A percentile compares a stretch with the other conserved stretches of the same genome.
Conservation (phyloP, 2,113 vertebrate species). For the Lagopus leucura region DNA sequence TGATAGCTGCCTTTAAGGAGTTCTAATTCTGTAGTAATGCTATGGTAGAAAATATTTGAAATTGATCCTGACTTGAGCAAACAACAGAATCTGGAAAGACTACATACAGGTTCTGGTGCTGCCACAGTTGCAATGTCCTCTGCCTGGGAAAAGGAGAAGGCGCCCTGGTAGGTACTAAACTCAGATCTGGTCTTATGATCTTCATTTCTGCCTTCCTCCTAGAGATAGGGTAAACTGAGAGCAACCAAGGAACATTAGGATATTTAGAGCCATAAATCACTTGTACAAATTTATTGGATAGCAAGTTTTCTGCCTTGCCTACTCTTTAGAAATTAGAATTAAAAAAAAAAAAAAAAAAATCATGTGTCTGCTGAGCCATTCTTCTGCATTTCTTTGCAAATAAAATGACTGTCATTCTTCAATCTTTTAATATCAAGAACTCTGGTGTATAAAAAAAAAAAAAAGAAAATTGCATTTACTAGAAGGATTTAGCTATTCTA, state of each 20-base stretch:
- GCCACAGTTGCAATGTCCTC: neutral
- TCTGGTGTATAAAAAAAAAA: neutral
- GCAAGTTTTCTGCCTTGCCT: neutral
- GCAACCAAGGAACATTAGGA: no score
- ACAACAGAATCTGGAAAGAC: neutral
- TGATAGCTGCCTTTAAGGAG: neutral
- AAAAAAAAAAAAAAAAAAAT: neutral
- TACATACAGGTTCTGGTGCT: neutral
- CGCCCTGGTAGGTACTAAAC: neutral
- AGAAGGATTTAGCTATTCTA: neutral
- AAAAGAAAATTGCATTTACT: neutral
- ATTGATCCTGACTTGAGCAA: neutral
- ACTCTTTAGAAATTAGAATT: neutral
- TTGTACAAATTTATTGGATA: neutral
- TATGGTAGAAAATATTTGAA: neutral
- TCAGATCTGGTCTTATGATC: no score
- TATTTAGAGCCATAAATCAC: neutral
- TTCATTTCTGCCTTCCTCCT: no score
- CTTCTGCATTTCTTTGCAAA: neutral
- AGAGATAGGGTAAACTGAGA: no score
- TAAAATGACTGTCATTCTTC: neutral
- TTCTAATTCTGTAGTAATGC: neutral
- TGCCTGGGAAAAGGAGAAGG: neutral
- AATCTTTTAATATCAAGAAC: neutral
- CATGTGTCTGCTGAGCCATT: neutral